Evolutionary conservation across 2,113 vertebrate genomes (phyloP).

Genomic region (Stictonetta naevosa): DNA sequence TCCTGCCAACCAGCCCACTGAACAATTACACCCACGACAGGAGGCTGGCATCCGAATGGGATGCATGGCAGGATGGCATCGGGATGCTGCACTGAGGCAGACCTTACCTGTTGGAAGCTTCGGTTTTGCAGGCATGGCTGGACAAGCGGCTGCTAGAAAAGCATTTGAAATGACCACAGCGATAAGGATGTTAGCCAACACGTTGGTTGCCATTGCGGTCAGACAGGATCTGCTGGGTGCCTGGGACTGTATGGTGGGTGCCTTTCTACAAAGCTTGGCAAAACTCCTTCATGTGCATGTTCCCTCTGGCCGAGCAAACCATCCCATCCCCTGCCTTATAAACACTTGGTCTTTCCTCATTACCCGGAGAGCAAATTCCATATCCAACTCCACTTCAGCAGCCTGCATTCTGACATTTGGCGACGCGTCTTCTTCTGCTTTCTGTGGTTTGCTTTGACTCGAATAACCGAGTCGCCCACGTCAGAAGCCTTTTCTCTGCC

Average conservation of each 20-base stretch:
- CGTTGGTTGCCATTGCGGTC: neutral
- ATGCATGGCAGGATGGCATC: neutral
- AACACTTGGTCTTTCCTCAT: neutral
- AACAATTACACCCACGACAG: neutral
- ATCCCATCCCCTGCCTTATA: conserved; percentile 13
- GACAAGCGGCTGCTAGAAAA: neutral
- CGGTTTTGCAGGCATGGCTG: neutral
- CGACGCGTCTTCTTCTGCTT: neutral
- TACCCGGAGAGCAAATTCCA: neutral
- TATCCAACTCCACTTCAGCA: neutral
- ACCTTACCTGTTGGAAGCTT: neutral
- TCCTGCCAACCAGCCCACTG: neutral
- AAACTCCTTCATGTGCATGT: neutral
- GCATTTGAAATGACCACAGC: neutral
- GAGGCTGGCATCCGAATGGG: neutral
- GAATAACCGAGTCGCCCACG: neutral
- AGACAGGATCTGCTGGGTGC: neutral
- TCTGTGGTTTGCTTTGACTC: conserved; percentile 18
- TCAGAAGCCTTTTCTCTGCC: conserved; percentile 35
- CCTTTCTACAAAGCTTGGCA: neutral
- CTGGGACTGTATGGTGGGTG: neutral
- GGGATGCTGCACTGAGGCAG: neutral
- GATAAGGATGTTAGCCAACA: neutral
- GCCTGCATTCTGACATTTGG: conserved; percentile 44
- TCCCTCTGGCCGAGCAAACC: neutral